phyloP scores from a whole-genome alignment of 2,888 invertebrate genomes.

The Panorpa germanica region DNA sequence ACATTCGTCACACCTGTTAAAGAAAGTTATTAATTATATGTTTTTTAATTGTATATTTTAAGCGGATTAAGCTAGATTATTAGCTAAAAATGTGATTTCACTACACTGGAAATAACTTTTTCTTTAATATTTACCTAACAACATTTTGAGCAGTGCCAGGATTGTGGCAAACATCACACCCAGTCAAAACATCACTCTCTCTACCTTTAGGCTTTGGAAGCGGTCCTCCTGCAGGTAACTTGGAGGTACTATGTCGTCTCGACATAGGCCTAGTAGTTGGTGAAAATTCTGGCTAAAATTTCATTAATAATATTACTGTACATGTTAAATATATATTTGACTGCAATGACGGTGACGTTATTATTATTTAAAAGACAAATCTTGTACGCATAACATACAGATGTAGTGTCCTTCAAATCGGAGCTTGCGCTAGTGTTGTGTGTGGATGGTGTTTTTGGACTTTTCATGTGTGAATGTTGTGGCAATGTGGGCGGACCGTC shows the following conservation, averaged over 20 bases:
- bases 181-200: conserved; percentile 26
- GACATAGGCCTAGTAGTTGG: no score
- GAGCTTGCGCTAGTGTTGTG: conserved; percentile 8
- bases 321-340: no score
- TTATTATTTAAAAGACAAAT: no score
- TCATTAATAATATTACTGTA: background rate
- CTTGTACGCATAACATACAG: no score
- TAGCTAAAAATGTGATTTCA: background rate
- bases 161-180: conserved; percentile 47
- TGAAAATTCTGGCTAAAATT: background rate
- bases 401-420: conserved; percentile 10
- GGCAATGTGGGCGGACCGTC: conserved; percentile 32
- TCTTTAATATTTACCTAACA: conserved; percentile 38
- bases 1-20: conserved; percentile 75
- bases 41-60: conserved; percentile 3
- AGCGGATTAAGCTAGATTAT: conserved; percentile 10
- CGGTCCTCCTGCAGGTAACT: conserved; percentile 7
- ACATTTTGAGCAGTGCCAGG: conserved; percentile 41
- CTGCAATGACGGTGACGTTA: no score
- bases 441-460: conserved; percentile 8
- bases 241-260: conserved; percentile 9
- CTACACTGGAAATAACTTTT: background rate
- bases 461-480: conserved; percentile 7
- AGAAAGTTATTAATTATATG: conserved; percentile 5
- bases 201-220: conserved; percentile 20